Base-by-base conservation (phyloP, 92 coral and sea anemone species). In the Plumapathes pennacea region DNA sequence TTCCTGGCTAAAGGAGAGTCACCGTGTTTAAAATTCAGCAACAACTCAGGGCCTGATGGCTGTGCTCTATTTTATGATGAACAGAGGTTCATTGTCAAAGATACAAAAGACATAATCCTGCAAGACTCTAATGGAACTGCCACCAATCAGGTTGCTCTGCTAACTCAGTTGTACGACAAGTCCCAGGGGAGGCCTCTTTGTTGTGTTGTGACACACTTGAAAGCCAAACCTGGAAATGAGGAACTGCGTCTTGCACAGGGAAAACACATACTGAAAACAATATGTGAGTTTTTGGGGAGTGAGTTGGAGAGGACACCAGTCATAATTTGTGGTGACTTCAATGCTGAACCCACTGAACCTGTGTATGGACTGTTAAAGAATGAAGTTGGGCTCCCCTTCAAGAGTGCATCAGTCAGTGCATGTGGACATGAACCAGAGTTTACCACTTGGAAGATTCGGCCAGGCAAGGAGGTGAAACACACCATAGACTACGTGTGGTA, bases 401-500 rank as follows among this genome's bases (percentile, higher is more conserved):
- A 38, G 32, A 94, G 85, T 81, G 85, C 96, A 3, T 72, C 84
- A 31, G 54, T 72, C 9, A 64, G 54, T 43, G 94, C 94, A 18
- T 49, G 83, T 0, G 76, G 81, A 8, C 32, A 21, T 19, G 90
- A 94, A 44, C 88, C 97, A 13, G 54, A 58, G 20, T 94, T 72
- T 43, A 94, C 99, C 24, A 94, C 99, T 0, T 89, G 91, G 85
- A 94, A 94, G 57, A 46, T 76, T 48, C 65, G 99, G 11, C 97
- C 97, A 0, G 57, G 11, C 12, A 85, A 73, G 24, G 97, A 94
- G 74, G 99, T 94, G 0, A 61, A 83, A 44, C 99, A 89, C 48
- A 84, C 96, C 12, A 94, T 94, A 25, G 99, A 94, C 46, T 94
- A 88, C 40, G 73, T 94, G 3, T 94, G 96, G 96, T 85, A 94